These are phyloP conservation scores for Euclidia mi DNA, from an alignment of 2,888 invertebrate species.

Conservation along the genomic window DNA sequence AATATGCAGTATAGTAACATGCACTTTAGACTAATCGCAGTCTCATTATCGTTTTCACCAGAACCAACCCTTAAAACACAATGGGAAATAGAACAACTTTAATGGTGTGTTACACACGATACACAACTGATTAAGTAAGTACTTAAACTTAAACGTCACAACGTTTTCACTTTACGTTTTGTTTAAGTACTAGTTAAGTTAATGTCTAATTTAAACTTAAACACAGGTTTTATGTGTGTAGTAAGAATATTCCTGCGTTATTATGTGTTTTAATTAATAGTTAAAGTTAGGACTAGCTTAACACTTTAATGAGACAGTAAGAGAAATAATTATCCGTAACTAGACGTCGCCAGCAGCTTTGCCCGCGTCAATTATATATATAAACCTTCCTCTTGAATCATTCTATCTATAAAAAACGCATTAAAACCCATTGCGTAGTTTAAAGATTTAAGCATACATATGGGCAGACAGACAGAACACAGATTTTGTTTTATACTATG, in stretches of 20 bases:
- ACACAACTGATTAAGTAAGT: conserved; percentile 50
- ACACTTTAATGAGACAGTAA: no score
- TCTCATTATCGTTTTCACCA: neutral
- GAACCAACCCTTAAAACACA: conserved; percentile 21
- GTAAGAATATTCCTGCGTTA: neutral
- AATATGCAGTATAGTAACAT: no score
- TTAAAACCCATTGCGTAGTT: no score
- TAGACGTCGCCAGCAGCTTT: no score
- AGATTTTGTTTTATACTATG: no score
- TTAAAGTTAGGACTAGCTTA: neutral
- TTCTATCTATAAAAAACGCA: no score
- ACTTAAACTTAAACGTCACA: conserved; percentile 33
- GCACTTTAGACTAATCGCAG: no score
- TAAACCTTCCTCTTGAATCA: no score
- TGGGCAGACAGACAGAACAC: no score
- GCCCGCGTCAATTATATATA: no score
- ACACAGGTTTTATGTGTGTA: neutral
- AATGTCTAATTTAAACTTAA: conserved; percentile 2
- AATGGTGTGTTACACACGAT: conserved; percentile 37
- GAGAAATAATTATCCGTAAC: no score
- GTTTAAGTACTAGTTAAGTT: conserved; percentile 17
- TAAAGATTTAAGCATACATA: no score
- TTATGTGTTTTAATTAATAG: neutral
- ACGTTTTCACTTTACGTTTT: conserved; percentile 33
- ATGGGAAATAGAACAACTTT: conserved; percentile 39